Percentiles rank a stretch among this genome's conserved stretches.
Conservation (phyloP, 2,797 vertebrate species). For the Ptychobarbus kaznakovi region DNA sequence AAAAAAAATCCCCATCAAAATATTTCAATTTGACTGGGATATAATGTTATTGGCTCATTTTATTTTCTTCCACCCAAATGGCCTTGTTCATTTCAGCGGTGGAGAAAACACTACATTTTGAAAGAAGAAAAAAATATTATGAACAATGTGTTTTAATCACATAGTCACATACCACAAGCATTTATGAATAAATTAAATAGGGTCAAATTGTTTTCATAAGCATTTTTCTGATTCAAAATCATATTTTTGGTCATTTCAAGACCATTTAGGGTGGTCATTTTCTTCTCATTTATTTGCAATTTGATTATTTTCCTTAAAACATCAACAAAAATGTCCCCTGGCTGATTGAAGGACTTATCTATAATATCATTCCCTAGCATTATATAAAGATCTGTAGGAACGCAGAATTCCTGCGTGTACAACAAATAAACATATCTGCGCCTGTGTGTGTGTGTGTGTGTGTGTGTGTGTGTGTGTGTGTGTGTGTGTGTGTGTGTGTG, state of each 20-base stretch:
- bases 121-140: background rate
- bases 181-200: background rate
- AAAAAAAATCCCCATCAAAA: background rate
- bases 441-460: constrained; percentile 39
- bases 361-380: constrained; percentile 46
- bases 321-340: constrained; percentile 26
- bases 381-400: constrained; percentile 55
- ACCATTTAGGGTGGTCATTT: constrained; percentile 11
- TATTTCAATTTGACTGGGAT: background rate
- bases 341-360: constrained; percentile 45
- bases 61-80: background rate
- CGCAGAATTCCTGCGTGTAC: constrained; percentile 42
- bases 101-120: background rate
- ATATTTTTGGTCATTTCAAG: background rate
- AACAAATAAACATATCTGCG: constrained; percentile 41
- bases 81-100: background rate
- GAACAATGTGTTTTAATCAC: background rate
- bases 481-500: constrained; percentile 53
- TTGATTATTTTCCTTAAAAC: constrained; percentile 33
- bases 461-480: constrained; percentile 45
- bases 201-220: background rate
- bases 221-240: background rate
- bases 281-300: constrained; percentile 10
- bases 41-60: background rate
- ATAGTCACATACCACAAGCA: background rate